Evolutionary conservation across 2,113 vertebrate species (phyloP), one percentile per base, ranked within the genome.

Genomic region (Neogale vison): DNA sequence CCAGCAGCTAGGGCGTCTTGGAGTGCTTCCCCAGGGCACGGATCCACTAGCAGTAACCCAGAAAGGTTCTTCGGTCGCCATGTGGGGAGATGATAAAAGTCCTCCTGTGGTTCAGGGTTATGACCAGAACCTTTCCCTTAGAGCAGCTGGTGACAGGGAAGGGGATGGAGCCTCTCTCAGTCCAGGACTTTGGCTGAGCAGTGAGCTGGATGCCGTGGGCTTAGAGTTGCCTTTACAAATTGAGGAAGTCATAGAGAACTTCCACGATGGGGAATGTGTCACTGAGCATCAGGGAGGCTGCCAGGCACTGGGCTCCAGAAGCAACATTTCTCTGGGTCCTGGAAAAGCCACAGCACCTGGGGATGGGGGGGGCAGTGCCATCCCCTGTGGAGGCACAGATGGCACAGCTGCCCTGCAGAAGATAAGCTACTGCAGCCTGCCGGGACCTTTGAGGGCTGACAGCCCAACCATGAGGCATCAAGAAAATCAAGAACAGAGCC

Each of bases 161-260:
- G 11, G 61, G 71, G 85, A 95, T 0, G 5, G 47, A 6, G 55
- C n/a, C 79, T 57, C 83, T 39, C 34, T 95, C 20, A 96, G 72
- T 61, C 88, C 94, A 76, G 88, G n/a, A 23, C 57, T 90, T n/a
- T 95, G 95, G 97, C 72, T 97, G 82, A 96, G 69, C 67, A 82
- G 57, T 79, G 89, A 90, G 45, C 86, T 88, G 77, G 93, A 81
- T 24, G 23, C 31, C 1, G 1, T 82, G 34, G 65, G 50, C 45
- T 71, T 97, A 59, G 89, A 97, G 59, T 17, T 96, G 81, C 95
- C 98, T 47, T 92, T 95, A 79, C 83, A 95, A 69, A 95, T 88
- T 0, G 90, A 95, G 81, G 95, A 90, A 72, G 90, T 96, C 84
- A 57, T 50, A 88, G 90, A 96, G 7, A 93, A 29, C 52, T 92